Evolutionary conservation across 2,113 vertebrate genomes (phyloP).

Genomic region (Myotis davidii): DNA sequence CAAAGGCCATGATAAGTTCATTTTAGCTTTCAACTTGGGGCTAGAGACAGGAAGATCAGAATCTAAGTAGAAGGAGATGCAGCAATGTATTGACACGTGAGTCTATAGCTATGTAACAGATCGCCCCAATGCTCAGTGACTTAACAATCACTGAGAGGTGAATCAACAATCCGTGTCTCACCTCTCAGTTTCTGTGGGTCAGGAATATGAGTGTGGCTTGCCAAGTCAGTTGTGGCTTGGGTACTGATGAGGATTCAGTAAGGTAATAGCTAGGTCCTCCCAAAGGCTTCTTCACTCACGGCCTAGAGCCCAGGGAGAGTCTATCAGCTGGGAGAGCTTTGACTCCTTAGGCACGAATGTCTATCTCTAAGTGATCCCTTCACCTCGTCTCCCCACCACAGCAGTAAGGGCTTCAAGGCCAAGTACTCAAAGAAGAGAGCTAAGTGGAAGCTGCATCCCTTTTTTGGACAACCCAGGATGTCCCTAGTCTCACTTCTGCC

Average conservation of each 20-base stretch:
- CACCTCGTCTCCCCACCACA: background rate
- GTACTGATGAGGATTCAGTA: background rate
- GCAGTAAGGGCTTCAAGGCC: background rate
- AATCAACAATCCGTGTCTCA: background rate
- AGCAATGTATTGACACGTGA: background rate
- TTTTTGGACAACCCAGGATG: background rate
- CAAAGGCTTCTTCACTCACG: background rate
- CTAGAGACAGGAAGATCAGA: background rate
- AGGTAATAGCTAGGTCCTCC: background rate
- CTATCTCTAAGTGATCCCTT: background rate
- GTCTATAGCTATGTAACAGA: background rate
- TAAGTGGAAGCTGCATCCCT: background rate
- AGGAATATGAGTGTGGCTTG: background rate
- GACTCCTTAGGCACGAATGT: background rate
- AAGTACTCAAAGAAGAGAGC: background rate
- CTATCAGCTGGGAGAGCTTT: background rate
- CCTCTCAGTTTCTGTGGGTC: background rate
- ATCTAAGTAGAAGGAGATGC: background rate
- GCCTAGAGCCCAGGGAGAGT: background rate
- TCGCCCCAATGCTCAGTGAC: background rate
- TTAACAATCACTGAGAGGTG: too few species aligned
- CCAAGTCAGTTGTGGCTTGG: background rate
- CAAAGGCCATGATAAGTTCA: background rate
- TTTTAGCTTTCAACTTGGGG: background rate
- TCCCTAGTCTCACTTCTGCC: background rate